Percentiles rank a stretch among this genome's conserved stretches.
phyloP scores from a whole-genome alignment of 2,888 invertebrate genomes.

The Anthrax anthrax region DNA sequence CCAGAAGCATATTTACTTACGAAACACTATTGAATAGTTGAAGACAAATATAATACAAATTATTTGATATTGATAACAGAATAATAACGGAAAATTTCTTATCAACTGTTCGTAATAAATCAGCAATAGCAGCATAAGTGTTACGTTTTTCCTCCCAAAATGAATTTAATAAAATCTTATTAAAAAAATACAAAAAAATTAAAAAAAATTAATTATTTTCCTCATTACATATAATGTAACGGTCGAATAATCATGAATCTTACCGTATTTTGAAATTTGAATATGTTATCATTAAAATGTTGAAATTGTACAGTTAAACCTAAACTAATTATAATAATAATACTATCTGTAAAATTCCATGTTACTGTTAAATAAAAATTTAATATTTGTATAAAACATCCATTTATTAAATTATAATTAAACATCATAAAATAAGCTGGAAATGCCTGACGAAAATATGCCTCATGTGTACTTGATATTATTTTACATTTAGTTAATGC shows the following conservation, averaged over 20 bases:
- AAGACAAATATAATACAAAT: slow-evolving; percentile 55
- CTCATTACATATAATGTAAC: no score
- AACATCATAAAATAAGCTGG: slow-evolving; percentile 40
- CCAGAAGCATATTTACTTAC: no score
- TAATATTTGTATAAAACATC: slow-evolving; percentile 31
- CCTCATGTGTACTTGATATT: slow-evolving; percentile 20
- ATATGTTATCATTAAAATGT: slow-evolving; percentile 35
- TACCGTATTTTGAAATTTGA: slow-evolving; percentile 13
- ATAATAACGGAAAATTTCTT: slow-evolving; percentile 42
- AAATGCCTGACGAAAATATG: slow-evolving; percentile 31
- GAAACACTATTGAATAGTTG: slow-evolving; percentile 52
- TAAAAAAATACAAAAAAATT: slow-evolving; percentile 7
- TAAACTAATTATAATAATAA: slow-evolving; percentile 49
- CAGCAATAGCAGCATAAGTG: slow-evolving; percentile 45
- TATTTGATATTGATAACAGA: slow-evolving; percentile 47
- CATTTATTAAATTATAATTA: slow-evolving; percentile 38
- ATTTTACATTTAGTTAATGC: slow-evolving; percentile 35
- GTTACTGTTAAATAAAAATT: slow-evolving; percentile 38
- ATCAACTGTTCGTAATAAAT: slow-evolving; percentile 43
- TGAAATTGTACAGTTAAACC: slow-evolving; percentile 46
- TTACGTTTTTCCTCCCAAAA: slow-evolving; percentile 48
- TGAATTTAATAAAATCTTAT: slow-evolving; percentile 42
- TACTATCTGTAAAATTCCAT: slow-evolving; percentile 55
- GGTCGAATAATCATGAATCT: no score
- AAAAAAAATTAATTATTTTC: no score